A percentile compares a stretch with the other conserved stretches of the same genome.
Conservation (phyloP, 2,113 vertebrate species). For the Leucoraja erinaceus region DNA sequence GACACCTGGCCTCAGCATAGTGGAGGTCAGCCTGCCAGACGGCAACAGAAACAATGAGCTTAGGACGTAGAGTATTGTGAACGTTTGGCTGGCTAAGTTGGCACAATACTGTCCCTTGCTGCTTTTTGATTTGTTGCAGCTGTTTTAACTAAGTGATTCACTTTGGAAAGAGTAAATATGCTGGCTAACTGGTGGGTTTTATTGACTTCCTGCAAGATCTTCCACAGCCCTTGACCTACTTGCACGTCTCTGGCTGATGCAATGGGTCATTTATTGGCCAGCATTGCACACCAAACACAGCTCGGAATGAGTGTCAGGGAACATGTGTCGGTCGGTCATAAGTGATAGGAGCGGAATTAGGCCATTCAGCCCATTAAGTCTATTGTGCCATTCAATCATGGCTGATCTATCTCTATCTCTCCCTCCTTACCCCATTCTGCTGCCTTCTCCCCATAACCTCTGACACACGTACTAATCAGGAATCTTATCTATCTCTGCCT, state of each 20-base stretch:
- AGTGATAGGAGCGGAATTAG: too few species aligned
- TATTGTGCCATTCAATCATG: too few species aligned
- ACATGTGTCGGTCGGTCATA: background rate
- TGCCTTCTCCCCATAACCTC: too few species aligned
- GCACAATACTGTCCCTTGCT: background rate
- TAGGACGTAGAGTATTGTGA: background rate
- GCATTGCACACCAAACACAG: background rate
- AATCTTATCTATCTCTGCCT: too few species aligned
- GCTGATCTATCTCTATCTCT: too few species aligned
- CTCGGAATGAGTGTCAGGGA: background rate
- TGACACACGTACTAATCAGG: too few species aligned
- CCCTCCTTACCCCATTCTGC: too few species aligned
- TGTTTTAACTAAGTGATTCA: background rate
- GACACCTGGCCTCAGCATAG: too few species aligned
- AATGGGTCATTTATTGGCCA: background rate
- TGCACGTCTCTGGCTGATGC: background rate
- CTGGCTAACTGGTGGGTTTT: background rate
- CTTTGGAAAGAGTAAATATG: constrained; percentile 11
- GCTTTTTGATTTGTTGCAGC: background rate
- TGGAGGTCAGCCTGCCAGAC: background rate
- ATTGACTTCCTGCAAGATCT: background rate
- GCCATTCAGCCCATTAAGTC: too few species aligned
- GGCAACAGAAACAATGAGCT: background rate
- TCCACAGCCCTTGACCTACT: background rate
- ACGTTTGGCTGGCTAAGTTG: background rate